Base-by-base conservation (phyloP, 1,140 invertebrate genomes). In the Triops longicaudatus region DNA sequence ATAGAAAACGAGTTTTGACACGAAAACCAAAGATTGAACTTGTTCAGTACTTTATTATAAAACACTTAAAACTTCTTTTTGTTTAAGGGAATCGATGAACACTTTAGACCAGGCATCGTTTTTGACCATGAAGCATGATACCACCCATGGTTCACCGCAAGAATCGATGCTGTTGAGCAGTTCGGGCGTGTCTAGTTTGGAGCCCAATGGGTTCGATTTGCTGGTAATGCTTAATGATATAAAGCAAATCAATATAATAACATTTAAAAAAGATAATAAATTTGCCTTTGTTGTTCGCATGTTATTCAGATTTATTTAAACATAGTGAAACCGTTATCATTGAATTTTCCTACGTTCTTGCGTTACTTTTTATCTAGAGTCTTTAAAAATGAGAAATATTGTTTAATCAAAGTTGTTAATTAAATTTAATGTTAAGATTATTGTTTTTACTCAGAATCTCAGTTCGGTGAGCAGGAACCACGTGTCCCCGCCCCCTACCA, bases 161-260 rank as follows among this genome's bases (percentile, higher is more conserved):
- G 74, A 75, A 22, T 75, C 74, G 74, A 17, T 50, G 26, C 74
- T 75, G 74, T 14, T 75, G 17, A 75, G 74, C 22, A 50, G 26
- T 43, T 75, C 74, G 26, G 74, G 74, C 10, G 31, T 75, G 17
- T 75, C 74, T 7, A 75, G 74, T 28, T 17, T 63, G 11, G 74
- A 75, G 26, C 44, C 74, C 27, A 28, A 41, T 0, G 27, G 27
- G 17, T 50, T 63, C 26, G 74, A 75, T 9, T 14, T 75, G 44
- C 37, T 63, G 74, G 74, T 75, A 75, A 26, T 26, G n/a, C n/a
- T 26, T 31, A 0, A 73, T 31, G 14, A 0, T 9, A n/a, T n/a
- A n/a, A n/a, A n/a, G n/a, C n/a, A n/a, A n/a, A n/a, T n/a, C n/a
- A n/a, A n/a, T n/a, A n/a, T n/a, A n/a, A n/a, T n/a, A n/a, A n/a